phyloP scores from a whole-genome alignment of 1,140 invertebrate species.

The Drosophila kanapiae region DNA sequence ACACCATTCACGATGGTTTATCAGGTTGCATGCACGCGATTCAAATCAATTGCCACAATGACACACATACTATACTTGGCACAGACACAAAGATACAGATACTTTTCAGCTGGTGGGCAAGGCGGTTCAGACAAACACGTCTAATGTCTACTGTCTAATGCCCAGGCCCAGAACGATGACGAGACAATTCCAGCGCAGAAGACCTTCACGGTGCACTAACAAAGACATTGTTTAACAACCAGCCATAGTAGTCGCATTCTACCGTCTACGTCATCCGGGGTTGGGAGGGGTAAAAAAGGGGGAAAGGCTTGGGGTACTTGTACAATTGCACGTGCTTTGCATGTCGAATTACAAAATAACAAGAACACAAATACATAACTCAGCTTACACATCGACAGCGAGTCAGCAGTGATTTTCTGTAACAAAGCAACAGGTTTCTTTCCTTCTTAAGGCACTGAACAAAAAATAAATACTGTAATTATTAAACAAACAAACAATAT shows the following conservation, averaged over 20 bases:
- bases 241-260: slow-evolving; percentile 25
- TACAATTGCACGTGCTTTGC: slow-evolving; percentile 67
- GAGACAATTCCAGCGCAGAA: slow-evolving; percentile 59
- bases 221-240: slow-evolving; percentile 20
- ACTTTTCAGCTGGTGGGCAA: slow-evolving; percentile 21
- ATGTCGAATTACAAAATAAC: slow-evolving; percentile 68
- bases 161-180: slow-evolving; percentile 44
- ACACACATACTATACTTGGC: slow-evolving; percentile 58
- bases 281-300: background rate
- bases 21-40: slow-evolving; percentile 71
- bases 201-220: slow-evolving; percentile 67
- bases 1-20: slow-evolving; percentile 59
- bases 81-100: slow-evolving; percentile 11
- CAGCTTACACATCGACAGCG: slow-evolving; percentile 45
- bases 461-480: background rate
- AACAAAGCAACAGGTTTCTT: slow-evolving; percentile 46
- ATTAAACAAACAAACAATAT: background rate
- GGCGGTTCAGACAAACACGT: slow-evolving; percentile 29
- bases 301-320: background rate
- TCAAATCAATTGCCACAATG: slow-evolving; percentile 79
- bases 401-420: slow-evolving; percentile 9
- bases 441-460: background rate
- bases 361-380: slow-evolving; percentile 51
- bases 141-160: slow-evolving; percentile 31
- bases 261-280: slow-evolving; percentile 32